Base-by-base conservation (phyloP, 2,888 invertebrate genomes). In the Protodeltote pygarga region DNA sequence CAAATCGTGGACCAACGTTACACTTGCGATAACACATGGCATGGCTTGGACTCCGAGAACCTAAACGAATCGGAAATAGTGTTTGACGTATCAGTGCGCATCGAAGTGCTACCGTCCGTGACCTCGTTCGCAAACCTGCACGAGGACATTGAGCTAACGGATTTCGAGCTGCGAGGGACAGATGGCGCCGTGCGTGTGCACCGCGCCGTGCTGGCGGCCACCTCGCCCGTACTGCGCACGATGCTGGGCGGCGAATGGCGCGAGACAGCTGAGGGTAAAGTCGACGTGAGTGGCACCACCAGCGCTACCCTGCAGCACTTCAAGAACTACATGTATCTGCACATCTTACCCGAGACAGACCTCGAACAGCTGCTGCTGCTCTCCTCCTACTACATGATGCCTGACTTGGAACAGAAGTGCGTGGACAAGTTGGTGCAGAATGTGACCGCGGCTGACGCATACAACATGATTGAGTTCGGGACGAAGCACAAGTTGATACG, bases 201-300 rank as follows among this genome's bases (percentile, higher is more conserved):
- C 41, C 68, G 72, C 21, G 75, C 77, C 0, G 78, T 79, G 0
- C 35, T 83, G 5, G 85, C 85, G 0, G 73, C 81, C 0, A 62
- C 77, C 6, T 84, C 84, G 31, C 79, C 82, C 0, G 81, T 83
- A 3, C 39, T 85, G 9, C 61, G 73, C 11, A 53, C 74, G 3
- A 81, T 83, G 80, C 67, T 84, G 4, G 71, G 63, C 9, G 79
- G 79, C 2, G 57, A 65, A 0, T 83, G 85, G 85, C 70, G 77
- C 1, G 83, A 85, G 51, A 68, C 74, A 0, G 46, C 66, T 0
- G 75, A 81, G 20, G 79, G 81, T 0, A 65, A 70, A 17, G 74
- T 81, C 0, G 73, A 79, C 1, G 71, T 83, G 0, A 67, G 73
- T 0, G 75, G 76, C 4, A 79, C 76, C 0, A 73, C 81, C 0